Percentiles rank a stretch among this genome's conserved stretches.
phyloP scores from a whole-genome alignment of 2,888 invertebrate genomes.

The Heteromurus nitidus region DNA sequence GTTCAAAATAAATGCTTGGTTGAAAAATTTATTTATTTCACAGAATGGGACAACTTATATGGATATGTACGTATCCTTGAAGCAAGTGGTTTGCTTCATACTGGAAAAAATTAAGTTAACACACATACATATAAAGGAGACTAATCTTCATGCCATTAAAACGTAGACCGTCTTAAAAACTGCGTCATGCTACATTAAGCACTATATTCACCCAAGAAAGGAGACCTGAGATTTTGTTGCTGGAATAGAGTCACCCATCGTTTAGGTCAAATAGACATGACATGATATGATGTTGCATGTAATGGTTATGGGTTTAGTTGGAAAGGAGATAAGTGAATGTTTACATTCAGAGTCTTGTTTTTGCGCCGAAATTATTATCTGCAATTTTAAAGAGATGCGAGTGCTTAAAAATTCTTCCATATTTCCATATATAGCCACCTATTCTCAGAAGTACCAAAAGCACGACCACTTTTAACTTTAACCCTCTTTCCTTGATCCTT shows the following conservation, averaged over 20 bases:
- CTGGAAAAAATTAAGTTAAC: too few relatives aligned
- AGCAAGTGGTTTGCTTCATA: too few relatives aligned
- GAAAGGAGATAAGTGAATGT: slow-evolving; percentile 33
- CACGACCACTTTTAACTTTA: too few relatives aligned
- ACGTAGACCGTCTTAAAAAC: slow-evolving; percentile 29
- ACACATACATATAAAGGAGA: too few relatives aligned
- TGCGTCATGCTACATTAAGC: slow-evolving; percentile 56
- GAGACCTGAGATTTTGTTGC: slow-evolving; percentile 15
- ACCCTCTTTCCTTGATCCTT: too few relatives aligned
- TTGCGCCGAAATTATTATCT: slow-evolving; percentile 12
- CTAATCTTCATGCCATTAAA: slow-evolving; percentile 49
- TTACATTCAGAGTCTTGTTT: slow-evolving; percentile 42
- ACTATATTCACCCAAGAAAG: slow-evolving; percentile 35
- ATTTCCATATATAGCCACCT: too few relatives aligned
- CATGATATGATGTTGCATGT: slow-evolving; percentile 10
- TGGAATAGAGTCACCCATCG: slow-evolving; percentile 27
- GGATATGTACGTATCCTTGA: too few relatives aligned
- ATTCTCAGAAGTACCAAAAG: too few relatives aligned
- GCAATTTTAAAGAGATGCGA: neutral
- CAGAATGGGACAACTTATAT: too few relatives aligned
- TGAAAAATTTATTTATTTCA: neutral
- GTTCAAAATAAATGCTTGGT: neutral
- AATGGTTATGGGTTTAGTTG: slow-evolving; percentile 27
- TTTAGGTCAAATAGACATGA: slow-evolving; percentile 46
- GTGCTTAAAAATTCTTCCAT: too few relatives aligned